Base-by-base conservation (phyloP, 2,888 invertebrate genomes). In the Leucoma salicis region DNA sequence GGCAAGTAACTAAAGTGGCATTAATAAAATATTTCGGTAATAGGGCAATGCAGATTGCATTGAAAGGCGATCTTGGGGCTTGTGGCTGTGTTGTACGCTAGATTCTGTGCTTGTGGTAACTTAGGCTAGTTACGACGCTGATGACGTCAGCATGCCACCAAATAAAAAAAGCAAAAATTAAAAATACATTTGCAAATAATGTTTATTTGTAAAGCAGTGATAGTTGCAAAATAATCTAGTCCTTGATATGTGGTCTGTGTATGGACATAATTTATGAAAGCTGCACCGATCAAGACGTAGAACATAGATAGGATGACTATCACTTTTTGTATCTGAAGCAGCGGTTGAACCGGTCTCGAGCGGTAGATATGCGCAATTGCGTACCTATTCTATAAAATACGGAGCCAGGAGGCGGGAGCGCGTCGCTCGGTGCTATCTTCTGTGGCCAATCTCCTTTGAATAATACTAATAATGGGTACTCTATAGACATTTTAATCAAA, bases 311-410 rank as follows among this genome's bases (percentile, higher is more conserved):
- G 61, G 71, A 72, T 77, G 72, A 74, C 74, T 81, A 81, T 81
- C 76, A 72, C 71, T 78, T 78, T 74, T 76, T 76, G 71, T 71
- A 70, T 72, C 69, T 61, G 65, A 64, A 69, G 57, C 52, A 48
- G 61, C 48, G 46, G 57, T 55, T 51, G 61, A 78, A 84, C 84
- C 83, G 82, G 84, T 82, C 73, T 13, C 4, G 13, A n/a, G 14
- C 29, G 29, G 11, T 4, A 10, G 27, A 27, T 4, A 27, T 4
- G 27, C n/a, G 4, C 27, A 18, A 7, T 4, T 7, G 63, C 52
- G 44, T 50, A 56, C 48, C 52, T 55, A 55, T 45, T 42, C 41
- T 46, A 46, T 53, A 46, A 54, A 43, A 48, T 47, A 45, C 29
- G 13, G 29, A 25, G 29, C 44, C 41, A 40, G 31, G 18, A 31